phyloP scores from a whole-genome alignment of 2,888 invertebrate genomes.

The Hyposoter dolosus region DNA sequence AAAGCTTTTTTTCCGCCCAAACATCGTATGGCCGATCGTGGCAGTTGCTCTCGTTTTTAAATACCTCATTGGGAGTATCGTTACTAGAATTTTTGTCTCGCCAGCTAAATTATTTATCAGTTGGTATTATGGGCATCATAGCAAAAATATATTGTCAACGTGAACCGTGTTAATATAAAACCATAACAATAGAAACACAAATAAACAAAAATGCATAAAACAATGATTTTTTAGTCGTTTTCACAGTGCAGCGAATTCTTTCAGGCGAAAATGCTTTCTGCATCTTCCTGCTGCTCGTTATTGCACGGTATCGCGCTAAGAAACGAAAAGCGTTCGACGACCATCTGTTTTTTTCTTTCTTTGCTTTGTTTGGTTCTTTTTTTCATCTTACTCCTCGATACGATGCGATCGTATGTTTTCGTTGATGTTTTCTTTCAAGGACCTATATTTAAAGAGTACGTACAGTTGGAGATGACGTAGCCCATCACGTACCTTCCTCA shows the following conservation, averaged over 20 bases:
- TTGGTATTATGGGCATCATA: not conserved
- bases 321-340: not conserved
- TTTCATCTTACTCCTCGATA: slow-evolving; percentile 10
- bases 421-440: too few relatives aligned
- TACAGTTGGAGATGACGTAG: too few relatives aligned
- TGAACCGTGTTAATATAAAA: not conserved
- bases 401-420: too few relatives aligned
- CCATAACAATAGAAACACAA: not conserved
- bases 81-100: not conserved
- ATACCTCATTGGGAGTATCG: too few relatives aligned
- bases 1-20: too few relatives aligned
- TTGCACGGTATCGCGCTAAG: slow-evolving; percentile 18
- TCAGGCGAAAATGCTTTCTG: not conserved
- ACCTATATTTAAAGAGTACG: too few relatives aligned
- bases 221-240: not conserved
- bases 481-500: too few relatives aligned
- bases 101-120: not conserved
- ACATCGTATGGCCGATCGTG: too few relatives aligned
- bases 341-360: not conserved
- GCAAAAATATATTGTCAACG: not conserved
- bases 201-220: not conserved
- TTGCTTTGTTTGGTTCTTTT: not conserved
- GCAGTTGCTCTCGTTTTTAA: too few relatives aligned
- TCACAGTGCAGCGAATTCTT: too few relatives aligned
- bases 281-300: slow-evolving; percentile 5